phyloP scores from a whole-genome alignment of 2,888 invertebrate genomes.

The Schrankia costaestrigalis region DNA sequence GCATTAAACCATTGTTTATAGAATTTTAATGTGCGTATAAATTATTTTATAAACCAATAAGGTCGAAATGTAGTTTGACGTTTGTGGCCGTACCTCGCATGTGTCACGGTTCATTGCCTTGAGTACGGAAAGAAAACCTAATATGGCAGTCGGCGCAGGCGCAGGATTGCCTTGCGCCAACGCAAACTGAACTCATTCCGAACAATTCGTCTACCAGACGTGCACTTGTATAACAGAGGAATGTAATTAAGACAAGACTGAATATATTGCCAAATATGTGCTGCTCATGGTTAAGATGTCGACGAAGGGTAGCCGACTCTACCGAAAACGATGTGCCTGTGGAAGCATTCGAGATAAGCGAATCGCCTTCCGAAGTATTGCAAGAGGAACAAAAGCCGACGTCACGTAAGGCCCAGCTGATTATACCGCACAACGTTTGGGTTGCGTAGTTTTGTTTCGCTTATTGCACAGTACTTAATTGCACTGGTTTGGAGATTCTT shows the following conservation, averaged over 20 bases:
- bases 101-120: constrained; percentile 79
- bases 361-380: constrained; percentile 33
- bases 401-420: constrained; percentile 62
- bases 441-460: constrained; percentile 35
- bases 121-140: constrained; percentile 73
- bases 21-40: constrained; percentile 21
- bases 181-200: constrained; percentile 61
- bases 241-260: constrained; percentile 35
- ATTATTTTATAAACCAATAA: constrained; percentile 25
- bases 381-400: constrained; percentile 43
- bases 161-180: constrained; percentile 72
- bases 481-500: constrained; percentile 32
- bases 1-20: constrained; percentile 7
- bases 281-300: constrained; percentile 72
- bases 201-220: constrained; percentile 53
- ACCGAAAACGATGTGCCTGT: constrained; percentile 44
- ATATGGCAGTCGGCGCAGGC: constrained; percentile 64
- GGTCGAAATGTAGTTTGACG: constrained; percentile 32
- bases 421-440: constrained; percentile 38
- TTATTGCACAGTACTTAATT: constrained; percentile 45
- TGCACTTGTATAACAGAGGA: constrained; percentile 40
- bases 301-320: constrained; percentile 65
- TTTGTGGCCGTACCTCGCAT: constrained; percentile 36
- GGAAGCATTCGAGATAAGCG: constrained; percentile 58
- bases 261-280: constrained; percentile 53